Conservation (phyloP, 1,140 invertebrate species). For the Drosophila yakuba region DNA sequence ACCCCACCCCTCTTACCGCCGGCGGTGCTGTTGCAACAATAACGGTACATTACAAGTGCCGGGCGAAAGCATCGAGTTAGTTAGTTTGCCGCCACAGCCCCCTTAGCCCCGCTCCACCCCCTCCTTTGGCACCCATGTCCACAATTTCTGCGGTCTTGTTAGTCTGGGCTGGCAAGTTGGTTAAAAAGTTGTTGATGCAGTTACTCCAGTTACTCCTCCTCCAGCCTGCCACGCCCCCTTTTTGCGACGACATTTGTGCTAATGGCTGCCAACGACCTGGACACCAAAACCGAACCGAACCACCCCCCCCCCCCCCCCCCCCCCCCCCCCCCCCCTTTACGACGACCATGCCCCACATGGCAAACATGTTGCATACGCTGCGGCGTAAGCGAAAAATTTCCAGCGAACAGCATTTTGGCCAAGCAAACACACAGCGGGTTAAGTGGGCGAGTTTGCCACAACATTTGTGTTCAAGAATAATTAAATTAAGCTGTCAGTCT, state of each 20-base stretch:
- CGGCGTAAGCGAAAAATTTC: conserved; percentile 63
- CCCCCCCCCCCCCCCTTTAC: neutral
- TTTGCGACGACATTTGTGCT: conserved; percentile 55
- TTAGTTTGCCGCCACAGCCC: conserved; percentile 56
- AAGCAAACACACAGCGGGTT: conserved; percentile 22
- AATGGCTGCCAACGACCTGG: conserved; percentile 74
- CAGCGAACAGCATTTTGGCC: conserved; percentile 31
- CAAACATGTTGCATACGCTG: conserved; percentile 74
- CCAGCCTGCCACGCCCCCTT: neutral
- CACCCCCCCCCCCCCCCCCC: neutral
- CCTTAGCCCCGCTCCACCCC: neutral
- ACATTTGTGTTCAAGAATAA: conserved; percentile 46
- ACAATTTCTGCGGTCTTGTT: conserved; percentile 65
- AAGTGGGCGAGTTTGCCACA: conserved; percentile 23
- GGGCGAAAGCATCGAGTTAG: conserved; percentile 66
- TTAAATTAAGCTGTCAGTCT: conserved; percentile 39
- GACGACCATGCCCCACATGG: conserved; percentile 31
- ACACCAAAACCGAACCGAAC: neutral
- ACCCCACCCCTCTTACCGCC: neutral
- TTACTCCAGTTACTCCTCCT: conserved; percentile 50
- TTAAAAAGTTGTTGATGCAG: conserved; percentile 81
- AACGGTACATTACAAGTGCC: conserved; percentile 76
- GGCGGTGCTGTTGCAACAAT: conserved; percentile 57
- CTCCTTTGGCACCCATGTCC: neutral
- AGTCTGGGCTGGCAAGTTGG: conserved; percentile 75